phyloP scores from a whole-genome alignment of 2,888 invertebrate genomes.

The Chouioia cunea region DNA sequence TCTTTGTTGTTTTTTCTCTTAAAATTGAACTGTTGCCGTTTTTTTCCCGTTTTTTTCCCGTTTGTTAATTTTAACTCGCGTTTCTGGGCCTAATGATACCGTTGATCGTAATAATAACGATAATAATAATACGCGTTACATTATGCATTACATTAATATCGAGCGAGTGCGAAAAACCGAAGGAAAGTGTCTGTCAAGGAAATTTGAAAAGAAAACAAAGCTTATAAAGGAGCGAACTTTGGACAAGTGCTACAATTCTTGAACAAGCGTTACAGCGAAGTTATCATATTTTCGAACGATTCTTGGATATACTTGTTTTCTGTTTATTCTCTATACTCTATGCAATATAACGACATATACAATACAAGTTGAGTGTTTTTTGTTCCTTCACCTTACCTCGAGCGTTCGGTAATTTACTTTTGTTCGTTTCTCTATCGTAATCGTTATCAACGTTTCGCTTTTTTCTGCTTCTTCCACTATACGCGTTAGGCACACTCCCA shows the following conservation, averaged over 20 bases:
- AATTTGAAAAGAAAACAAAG: constrained; percentile 49
- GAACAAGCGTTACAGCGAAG: constrained; percentile 53
- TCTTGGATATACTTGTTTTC: constrained; percentile 50
- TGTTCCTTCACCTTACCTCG: constrained; percentile 2
- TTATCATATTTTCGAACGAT: constrained; percentile 50
- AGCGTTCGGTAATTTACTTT: constrained; percentile 20
- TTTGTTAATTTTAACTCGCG: constrained; percentile 42
- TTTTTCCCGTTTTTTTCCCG: too few species aligned
- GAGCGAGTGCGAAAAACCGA: constrained; percentile 39
- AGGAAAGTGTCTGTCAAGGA: constrained; percentile 50
- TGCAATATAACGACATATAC: constrained; percentile 47
- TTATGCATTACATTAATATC: constrained; percentile 31
- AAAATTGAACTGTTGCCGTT: too few species aligned
- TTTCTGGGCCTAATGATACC: constrained; percentile 31
- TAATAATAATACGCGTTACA: constrained; percentile 30
- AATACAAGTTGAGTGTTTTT: constrained; percentile 47
- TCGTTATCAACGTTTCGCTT: too few species aligned
- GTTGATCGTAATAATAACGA: constrained; percentile 34
- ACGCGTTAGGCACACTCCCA: constrained; percentile 58
- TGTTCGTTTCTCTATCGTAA: too few species aligned
- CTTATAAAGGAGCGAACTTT: constrained; percentile 56
- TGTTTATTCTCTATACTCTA: constrained; percentile 33
- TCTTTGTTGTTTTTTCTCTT: constrained; percentile 52
- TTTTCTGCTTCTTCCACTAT: constrained; percentile 36
- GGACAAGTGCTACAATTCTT: constrained; percentile 58